Conservation (phyloP, 1,140 invertebrate species). For the Atta cephalotes region DNA sequence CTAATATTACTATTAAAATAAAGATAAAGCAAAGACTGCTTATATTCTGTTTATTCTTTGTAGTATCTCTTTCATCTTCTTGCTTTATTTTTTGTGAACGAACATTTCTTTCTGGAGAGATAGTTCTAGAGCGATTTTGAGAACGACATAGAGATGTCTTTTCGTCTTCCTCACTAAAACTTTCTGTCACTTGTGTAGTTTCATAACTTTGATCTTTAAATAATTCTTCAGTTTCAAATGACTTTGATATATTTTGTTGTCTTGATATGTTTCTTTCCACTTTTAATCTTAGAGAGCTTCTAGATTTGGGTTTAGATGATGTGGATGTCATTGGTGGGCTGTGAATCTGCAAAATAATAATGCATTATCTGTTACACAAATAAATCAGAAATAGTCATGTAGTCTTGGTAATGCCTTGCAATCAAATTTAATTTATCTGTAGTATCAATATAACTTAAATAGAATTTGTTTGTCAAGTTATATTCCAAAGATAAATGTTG, state of each 20-base stretch:
- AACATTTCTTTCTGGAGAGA: background rate
- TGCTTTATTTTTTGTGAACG: no score
- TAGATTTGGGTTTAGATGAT: background rate
- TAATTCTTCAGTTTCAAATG: background rate
- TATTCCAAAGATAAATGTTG: background rate
- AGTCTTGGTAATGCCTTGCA: background rate
- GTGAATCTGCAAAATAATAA: slow-evolving; percentile 25
- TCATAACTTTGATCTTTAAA: background rate
- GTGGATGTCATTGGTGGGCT: no score
- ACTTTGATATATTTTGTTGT: background rate
- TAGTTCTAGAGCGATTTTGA: background rate
- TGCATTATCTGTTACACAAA: background rate
- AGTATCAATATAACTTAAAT: background rate
- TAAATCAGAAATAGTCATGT: no score
- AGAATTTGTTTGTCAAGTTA: background rate
- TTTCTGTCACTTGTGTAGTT: background rate
- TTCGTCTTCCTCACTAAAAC: background rate
- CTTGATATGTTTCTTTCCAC: background rate
- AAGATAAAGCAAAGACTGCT: background rate
- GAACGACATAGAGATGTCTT: background rate
- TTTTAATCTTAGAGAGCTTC: background rate
- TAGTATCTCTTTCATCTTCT: background rate
- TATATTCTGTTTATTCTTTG: background rate
- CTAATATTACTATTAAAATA: background rate
- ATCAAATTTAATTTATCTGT: background rate